Evolutionary conservation across 2,113 vertebrate genomes (phyloP).

Genomic region (Corythornis madagascariensis): DNA sequence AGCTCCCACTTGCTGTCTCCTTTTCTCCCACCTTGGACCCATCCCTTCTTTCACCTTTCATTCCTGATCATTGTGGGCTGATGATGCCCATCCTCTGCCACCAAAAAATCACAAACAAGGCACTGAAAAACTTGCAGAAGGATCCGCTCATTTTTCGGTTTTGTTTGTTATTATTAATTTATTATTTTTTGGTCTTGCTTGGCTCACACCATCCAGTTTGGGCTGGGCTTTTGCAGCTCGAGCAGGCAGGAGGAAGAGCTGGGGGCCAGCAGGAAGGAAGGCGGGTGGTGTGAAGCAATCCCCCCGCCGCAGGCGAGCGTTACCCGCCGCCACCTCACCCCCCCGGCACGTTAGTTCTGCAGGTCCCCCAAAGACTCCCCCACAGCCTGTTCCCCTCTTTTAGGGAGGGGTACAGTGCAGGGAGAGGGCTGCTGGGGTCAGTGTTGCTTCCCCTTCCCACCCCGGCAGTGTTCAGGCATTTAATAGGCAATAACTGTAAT

Average conservation of each 20-base stretch:
- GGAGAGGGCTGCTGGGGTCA: neutral
- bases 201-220: neutral
- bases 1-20: slow-evolving; percentile 21
- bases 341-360: neutral
- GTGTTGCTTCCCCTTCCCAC: neutral
- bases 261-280: slow-evolving; percentile 59
- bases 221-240: neutral
- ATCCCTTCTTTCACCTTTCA: rapidly evolving
- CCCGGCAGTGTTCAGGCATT: neutral
- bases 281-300: slow-evolving; percentile 29
- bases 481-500: neutral
- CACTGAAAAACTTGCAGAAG: neutral
- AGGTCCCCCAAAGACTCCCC: neutral
- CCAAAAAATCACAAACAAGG: neutral
- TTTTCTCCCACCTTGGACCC: neutral
- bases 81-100: neutral
- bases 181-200: neutral
- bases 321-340: neutral
- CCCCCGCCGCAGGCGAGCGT: neutral
- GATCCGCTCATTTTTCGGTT: neutral
- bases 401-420: rapidly evolving
- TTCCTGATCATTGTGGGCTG: rapidly evolving
- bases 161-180: too few species aligned
- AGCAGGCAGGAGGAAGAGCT: slow-evolving; percentile 15
- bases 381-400: neutral